phyloP scores from a whole-genome alignment of 2,888 invertebrate species.

The Anagyrus pseudococci region DNA sequence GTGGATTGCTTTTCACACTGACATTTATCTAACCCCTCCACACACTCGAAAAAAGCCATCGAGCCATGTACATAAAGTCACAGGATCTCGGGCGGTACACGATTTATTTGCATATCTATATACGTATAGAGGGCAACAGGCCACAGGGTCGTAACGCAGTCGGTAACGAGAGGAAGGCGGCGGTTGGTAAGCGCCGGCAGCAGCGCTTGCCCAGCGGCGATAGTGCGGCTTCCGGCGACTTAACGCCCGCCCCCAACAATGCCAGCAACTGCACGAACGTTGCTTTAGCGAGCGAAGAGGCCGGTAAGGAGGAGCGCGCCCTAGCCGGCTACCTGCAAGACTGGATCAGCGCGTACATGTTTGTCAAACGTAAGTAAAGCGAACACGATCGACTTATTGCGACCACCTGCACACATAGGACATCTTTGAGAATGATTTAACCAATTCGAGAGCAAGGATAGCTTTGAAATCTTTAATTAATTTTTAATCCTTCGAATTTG shows the following conservation, averaged over 20 bases:
- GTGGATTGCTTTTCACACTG: too few relatives aligned
- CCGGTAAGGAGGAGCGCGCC: conserved; percentile 61
- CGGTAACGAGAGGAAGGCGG: conserved; percentile 45
- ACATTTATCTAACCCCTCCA: too few relatives aligned
- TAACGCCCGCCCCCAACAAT: conserved; percentile 3
- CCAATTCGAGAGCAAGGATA: too few relatives aligned
- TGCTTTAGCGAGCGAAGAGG: conserved; percentile 57
- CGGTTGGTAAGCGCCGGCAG: conserved; percentile 35
- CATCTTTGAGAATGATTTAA: too few relatives aligned
- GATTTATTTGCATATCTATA: too few relatives aligned
- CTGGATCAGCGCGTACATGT: conserved; percentile 74
- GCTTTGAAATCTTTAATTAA: too few relatives aligned
- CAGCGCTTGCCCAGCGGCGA: conserved; percentile 39
- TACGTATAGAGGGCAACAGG: conserved; percentile 49
- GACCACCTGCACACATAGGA: too few relatives aligned
- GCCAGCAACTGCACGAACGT: conserved; percentile 61
- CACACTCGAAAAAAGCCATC: too few relatives aligned
- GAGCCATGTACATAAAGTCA: too few relatives aligned
- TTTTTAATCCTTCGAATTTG: too few relatives aligned
- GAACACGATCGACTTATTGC: too few relatives aligned
- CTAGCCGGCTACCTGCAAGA: conserved; percentile 73
- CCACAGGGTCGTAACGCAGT: conserved; percentile 52
- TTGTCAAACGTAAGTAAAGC: conserved; percentile 74
- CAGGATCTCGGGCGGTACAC: too few relatives aligned
- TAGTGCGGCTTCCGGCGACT: neutral